Evolutionary conservation across 2,797 vertebrate species (phyloP), one percentile per base, ranked within the genome.

Genomic region (Heterohyrax brucei): DNA sequence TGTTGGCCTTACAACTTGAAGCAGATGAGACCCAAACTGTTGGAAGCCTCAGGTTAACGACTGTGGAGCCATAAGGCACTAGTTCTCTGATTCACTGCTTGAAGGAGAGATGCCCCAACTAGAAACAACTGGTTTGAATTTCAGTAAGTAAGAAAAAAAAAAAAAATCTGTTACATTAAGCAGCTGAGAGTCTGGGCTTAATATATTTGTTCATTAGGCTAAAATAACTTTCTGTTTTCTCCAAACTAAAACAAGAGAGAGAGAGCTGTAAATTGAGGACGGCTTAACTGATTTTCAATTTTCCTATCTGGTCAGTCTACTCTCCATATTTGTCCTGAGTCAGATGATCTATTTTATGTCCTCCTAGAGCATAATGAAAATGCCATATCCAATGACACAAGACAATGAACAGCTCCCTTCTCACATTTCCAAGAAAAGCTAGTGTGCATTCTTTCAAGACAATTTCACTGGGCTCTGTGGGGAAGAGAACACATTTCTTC

Each of bases 41-140:
- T 50, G 26, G 7, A 53, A 16, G 75, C 28, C 46, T 28, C 76
- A 78, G 46, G 16, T 4, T 78, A 7, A 50, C 3, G 7, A 30
- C 28, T 7, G 16, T 30, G 7, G 75, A 50, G 46, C 6, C 46
- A 50, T 13, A 50, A 28, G 2, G 30, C 24, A 24, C 46, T 16
- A 13, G 53, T 3, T 28, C 75, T 50, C 9, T 76, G 12, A 24
- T 13, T 75, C 72, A 26, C 10, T 76, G 19, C 46, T 77, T 30
- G 19, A 7, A 50, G 24, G 9, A 77, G 28, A 53, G 12, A 77
- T 8, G 28, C 68, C 28, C 89, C 21, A 76, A 72, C 59, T 26
- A 82, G 76, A 94, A 94, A 88, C 21, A 85, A 68, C 33, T 83
- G 56, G 85, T 89, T 94, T 91, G 59, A 3, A 84, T 22, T 83